Conservation (phyloP, 1,140 invertebrate species). For the Bombus cullumanus region DNA sequence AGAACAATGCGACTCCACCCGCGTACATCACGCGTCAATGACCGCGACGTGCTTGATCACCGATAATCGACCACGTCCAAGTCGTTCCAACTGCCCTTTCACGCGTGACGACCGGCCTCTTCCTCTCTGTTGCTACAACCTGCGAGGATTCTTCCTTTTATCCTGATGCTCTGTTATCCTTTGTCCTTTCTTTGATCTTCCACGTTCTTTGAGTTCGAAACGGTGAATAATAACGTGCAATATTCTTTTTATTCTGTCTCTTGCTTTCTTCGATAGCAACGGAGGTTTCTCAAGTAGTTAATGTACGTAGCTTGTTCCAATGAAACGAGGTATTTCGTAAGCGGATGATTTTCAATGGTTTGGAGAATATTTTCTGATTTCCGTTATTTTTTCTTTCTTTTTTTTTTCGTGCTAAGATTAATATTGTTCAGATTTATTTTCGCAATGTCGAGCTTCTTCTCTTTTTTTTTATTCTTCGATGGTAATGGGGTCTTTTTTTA, state of each 20-base stretch:
- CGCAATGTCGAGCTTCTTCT: too few relatives aligned
- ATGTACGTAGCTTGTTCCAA: too few relatives aligned
- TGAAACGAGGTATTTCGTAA: neutral
- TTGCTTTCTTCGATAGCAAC: neutral
- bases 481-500: too few relatives aligned
- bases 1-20: slow-evolving; percentile 60
- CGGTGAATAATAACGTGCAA: neutral
- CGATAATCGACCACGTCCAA: slow-evolving; percentile 4
- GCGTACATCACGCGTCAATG: slow-evolving; percentile 28
- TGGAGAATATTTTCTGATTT: too few relatives aligned
- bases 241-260: neutral
- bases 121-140: neutral
- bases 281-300: neutral
- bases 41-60: slow-evolving; percentile 12
- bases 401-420: too few relatives aligned
- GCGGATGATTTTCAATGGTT: neutral
- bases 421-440: neutral
- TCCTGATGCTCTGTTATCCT: neutral
- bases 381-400: too few relatives aligned
- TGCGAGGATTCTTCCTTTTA: neutral
- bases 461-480: too few relatives aligned
- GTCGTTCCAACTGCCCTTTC: neutral
- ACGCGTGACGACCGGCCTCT: neutral
- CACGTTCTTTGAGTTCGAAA: neutral
- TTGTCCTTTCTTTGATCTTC: neutral